phyloP scores from a whole-genome alignment of 37 sponge, comb jelly and placozoan species.

The Theonella swinhoei region DNA sequence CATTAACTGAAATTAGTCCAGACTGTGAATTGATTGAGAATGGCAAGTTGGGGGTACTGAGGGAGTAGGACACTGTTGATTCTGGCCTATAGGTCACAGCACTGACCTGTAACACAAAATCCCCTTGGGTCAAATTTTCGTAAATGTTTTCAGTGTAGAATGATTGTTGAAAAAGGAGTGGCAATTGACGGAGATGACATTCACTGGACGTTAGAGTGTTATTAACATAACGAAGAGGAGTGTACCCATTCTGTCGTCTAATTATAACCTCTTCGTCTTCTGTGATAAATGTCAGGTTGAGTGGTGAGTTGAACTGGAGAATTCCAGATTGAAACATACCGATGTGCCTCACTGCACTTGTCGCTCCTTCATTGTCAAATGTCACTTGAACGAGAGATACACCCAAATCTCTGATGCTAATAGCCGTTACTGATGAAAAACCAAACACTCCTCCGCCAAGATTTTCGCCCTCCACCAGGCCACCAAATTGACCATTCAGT shows the following conservation, averaged over 20 bases:
- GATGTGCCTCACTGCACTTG: slow-evolving; percentile 32
- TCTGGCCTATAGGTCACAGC: slow-evolving; percentile 40
- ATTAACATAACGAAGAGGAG: slow-evolving; percentile 44
- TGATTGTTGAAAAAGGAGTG: slow-evolving; percentile 29
- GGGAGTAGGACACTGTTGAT: slow-evolving; percentile 9
- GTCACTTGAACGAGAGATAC: slow-evolving; percentile 70
- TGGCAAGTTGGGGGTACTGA: slow-evolving; percentile 8
- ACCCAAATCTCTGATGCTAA: slow-evolving; percentile 47
- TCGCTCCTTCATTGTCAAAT: slow-evolving; percentile 25
- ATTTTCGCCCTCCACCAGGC: slow-evolving; percentile 51
- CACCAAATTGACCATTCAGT: slow-evolving; percentile 43
- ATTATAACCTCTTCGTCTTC: slow-evolving; percentile 5
- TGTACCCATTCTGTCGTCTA: slow-evolving; percentile 46
- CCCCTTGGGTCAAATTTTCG: slow-evolving; percentile 31
- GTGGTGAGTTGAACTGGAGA: slow-evolving; percentile 18
- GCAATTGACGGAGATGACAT: slow-evolving; percentile 18
- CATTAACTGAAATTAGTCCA: slow-evolving; percentile 34
- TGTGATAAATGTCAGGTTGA: slow-evolving; percentile 23
- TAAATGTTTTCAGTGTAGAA: slow-evolving; percentile 26
- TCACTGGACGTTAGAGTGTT: slow-evolving; percentile 24
- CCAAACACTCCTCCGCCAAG: slow-evolving; percentile 51
- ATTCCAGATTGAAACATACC: slow-evolving; percentile 44
- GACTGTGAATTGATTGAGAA: slow-evolving; percentile 27
- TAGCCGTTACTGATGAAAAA: slow-evolving; percentile 13
- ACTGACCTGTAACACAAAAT: slow-evolving; percentile 24